Conservation (phyloP, 23 tunicate species). For the Styela clava region DNA sequence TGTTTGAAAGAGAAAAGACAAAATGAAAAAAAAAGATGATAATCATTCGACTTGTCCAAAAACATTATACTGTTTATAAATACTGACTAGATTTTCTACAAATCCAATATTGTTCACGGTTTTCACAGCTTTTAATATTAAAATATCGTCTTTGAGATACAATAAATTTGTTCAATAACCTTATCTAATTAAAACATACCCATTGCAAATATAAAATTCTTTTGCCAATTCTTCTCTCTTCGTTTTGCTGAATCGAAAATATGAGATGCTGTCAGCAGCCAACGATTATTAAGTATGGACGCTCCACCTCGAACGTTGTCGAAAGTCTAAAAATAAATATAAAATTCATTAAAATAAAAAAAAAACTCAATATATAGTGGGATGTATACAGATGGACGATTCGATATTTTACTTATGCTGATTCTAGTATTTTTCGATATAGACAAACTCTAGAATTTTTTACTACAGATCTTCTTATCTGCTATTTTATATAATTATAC, state of each 20-base stretch:
- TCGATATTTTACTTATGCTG: neutral
- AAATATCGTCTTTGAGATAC: neutral
- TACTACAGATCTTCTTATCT: no score
- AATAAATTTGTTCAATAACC: neutral
- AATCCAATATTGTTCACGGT: neutral
- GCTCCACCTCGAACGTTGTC: conserved; percentile 16
- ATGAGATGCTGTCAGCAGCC: conserved; percentile 26
- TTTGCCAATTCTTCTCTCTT: neutral
- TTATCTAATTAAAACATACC: conserved; percentile 3
- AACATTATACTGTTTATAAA: no score
- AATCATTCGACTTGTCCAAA: no score
- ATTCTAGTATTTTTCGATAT: neutral
- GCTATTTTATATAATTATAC: no score
- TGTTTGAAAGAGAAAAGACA: no score
- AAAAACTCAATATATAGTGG: no score
- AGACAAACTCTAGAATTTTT: no score
- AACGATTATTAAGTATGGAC: neutral
- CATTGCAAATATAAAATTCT: conserved; percentile 7
- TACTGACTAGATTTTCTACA: no score
- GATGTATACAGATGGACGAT: no score
- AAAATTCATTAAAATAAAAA: no score
- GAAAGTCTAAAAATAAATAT: neutral
- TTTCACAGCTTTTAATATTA: neutral
- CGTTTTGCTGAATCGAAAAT: neutral
- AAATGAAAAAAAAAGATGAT: no score